Base-by-base conservation (phyloP, 2,113 vertebrate genomes). In the Ranitomeya variabilis region DNA sequence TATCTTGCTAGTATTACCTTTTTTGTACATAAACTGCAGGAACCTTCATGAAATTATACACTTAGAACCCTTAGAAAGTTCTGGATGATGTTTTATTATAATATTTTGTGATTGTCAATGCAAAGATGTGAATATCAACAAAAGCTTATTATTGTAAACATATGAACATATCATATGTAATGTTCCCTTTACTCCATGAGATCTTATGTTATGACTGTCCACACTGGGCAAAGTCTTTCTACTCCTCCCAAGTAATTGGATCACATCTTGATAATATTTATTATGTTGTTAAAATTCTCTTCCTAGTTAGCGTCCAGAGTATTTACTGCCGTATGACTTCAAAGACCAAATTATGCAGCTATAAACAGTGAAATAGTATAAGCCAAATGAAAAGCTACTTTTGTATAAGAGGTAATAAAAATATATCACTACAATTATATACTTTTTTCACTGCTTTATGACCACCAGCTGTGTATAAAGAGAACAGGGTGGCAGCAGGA, bases 251-350 rank as follows among this genome's bases (percentile, higher is more conserved):
- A 11, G 73, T 7, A 76, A 76, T 76, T 76, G 37, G 37, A 76
- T 76, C 73, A 52, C 73, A 76, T 76, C 16, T 51, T 45, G 73
- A 52, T 76, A 76, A 76, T 76, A 76, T 76, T 76, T 76, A 76
- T 76, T 76, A 76, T 3, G 37, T 9, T 5, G 45, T 76, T 76
- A 52, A 71, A 37, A 31, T 31, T 31, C 13, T 69, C 23, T 69
- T 69, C 10, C n/a, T 69, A 0, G 69, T 71, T 31, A 71, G 19
- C 3, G 37, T 76, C 73, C 45, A 52, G 9, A 19, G 18, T 76
- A 52, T 76, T 76, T 76, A 52, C 45, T 51, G 31, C 73, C 26
- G 14, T 12, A 52, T 9, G 21, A 21, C 37, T 21, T 52, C 73
- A 76, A 76, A 52, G 45, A 31, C 37, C 10, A 76, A 52, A 7